phyloP scores from a whole-genome alignment of 2,888 invertebrate genomes.

The Campaea margaritaria region DNA sequence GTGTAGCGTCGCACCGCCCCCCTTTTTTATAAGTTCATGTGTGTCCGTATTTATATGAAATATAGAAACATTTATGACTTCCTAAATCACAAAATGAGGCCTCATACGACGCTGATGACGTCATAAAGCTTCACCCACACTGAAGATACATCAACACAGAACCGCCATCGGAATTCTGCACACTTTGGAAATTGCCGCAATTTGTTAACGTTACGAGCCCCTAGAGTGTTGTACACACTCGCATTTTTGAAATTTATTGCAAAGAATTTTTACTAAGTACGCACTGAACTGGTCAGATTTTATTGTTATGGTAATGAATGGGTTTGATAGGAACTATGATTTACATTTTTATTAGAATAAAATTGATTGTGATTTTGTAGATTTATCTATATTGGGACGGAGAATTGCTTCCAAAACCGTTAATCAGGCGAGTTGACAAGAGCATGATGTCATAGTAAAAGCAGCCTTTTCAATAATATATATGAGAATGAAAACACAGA shows the following conservation, averaged over 20 bases:
- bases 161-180: slow-evolving; percentile 67
- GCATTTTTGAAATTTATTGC: slow-evolving; percentile 59
- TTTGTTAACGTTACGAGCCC: slow-evolving; percentile 72
- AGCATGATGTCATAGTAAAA: too few relatives aligned
- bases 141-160: slow-evolving; percentile 44
- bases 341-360: not conserved
- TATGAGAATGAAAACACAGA: too few relatives aligned
- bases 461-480: too few relatives aligned
- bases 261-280: slow-evolving; percentile 47
- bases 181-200: slow-evolving; percentile 70
- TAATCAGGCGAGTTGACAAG: too few relatives aligned
- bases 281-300: slow-evolving; percentile 37
- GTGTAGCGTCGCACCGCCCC: not conserved
- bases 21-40: not conserved
- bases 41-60: not conserved
- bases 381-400: too few relatives aligned
- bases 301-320: slow-evolving; percentile 30
- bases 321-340: slow-evolving; percentile 10
- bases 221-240: slow-evolving; percentile 57
- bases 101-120: slow-evolving; percentile 26
- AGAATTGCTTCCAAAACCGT: too few relatives aligned
- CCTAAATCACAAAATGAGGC: slow-evolving; percentile 19
- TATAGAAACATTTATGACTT: slow-evolving; percentile 2
- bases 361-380: too few relatives aligned
- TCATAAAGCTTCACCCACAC: slow-evolving; percentile 34